Evolutionary conservation across 2,888 invertebrate genomes (phyloP).

Genomic region (Coronaproctus castanopsis): DNA sequence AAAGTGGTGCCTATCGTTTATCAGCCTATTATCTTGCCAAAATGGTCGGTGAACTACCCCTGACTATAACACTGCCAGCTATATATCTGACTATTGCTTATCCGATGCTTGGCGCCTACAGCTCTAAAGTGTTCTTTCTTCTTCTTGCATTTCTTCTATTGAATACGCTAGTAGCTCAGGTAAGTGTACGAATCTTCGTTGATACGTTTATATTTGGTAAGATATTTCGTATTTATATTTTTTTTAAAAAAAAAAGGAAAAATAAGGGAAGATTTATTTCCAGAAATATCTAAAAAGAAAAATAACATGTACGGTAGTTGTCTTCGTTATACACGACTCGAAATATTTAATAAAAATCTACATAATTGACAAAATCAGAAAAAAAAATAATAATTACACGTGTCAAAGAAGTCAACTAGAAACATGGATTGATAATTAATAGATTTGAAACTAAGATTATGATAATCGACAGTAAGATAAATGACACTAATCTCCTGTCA

Average conservation of each 20-base stretch:
- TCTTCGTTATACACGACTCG: no score
- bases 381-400: no score
- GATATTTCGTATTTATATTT: no score
- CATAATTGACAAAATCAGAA: no score
- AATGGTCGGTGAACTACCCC: slow-evolving; percentile 57
- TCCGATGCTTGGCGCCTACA: slow-evolving; percentile 48
- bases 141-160: slow-evolving; percentile 45
- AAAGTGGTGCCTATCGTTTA: slow-evolving; percentile 54
- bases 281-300: background rate
- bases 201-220: background rate
- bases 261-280: background rate
- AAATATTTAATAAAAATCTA: no score
- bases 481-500: no score
- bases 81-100: slow-evolving; percentile 56
- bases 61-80: slow-evolving; percentile 51
- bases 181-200: slow-evolving; percentile 24
- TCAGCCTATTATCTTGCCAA: slow-evolving; percentile 64
- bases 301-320: no score
- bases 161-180: slow-evolving; percentile 52
- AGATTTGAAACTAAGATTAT: no score
- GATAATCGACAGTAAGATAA: no score
- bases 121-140: slow-evolving; percentile 43
- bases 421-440: no score
- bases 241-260: no score
- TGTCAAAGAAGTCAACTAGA: no score